A percentile compares a stretch with the other conserved stretches of the same genome.
phyloP scores from a whole-genome alignment of 2,888 invertebrate species.

The Pseudanteris insignis region DNA sequence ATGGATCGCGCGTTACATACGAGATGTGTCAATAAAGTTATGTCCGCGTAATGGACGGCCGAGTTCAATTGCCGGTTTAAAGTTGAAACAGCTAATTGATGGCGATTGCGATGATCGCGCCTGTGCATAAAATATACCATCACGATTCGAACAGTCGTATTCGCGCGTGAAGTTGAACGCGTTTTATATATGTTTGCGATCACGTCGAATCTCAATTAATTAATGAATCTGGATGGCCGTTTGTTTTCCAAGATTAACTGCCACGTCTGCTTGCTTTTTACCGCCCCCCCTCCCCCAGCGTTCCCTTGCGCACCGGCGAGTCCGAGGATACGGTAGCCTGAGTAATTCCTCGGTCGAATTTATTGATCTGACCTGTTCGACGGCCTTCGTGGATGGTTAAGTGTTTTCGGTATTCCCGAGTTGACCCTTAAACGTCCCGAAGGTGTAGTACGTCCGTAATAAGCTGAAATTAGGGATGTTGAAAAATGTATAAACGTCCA shows the following conservation, averaged over 20 bases:
- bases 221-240: not conserved
- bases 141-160: not conserved
- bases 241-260: not conserved
- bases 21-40: conserved; percentile 16
- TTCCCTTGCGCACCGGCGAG: too few relatives aligned
- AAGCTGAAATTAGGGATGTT: too few relatives aligned
- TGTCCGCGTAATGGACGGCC: conserved; percentile 1
- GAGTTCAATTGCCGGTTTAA: conserved; percentile 4
- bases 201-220: not conserved
- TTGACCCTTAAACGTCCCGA: not conserved
- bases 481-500: too few relatives aligned
- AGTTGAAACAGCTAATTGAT: not conserved
- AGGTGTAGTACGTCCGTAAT: too few relatives aligned
- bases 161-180: not conserved
- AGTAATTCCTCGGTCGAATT: not conserved
- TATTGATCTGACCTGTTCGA: conserved; percentile 18
- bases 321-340: too few relatives aligned
- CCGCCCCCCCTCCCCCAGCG: too few relatives aligned
- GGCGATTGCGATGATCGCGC: too few relatives aligned
- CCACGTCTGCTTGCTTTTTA: too few relatives aligned
- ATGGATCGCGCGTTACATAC: conserved; percentile 4
- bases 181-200: too few relatives aligned
- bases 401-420: conserved; percentile 8
- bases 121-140: too few relatives aligned
- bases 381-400: conserved; percentile 7